A percentile compares a stretch with the other conserved stretches of the same genome.
Conservation (phyloP, 2,113 vertebrate species). For the Redunca redunca region DNA sequence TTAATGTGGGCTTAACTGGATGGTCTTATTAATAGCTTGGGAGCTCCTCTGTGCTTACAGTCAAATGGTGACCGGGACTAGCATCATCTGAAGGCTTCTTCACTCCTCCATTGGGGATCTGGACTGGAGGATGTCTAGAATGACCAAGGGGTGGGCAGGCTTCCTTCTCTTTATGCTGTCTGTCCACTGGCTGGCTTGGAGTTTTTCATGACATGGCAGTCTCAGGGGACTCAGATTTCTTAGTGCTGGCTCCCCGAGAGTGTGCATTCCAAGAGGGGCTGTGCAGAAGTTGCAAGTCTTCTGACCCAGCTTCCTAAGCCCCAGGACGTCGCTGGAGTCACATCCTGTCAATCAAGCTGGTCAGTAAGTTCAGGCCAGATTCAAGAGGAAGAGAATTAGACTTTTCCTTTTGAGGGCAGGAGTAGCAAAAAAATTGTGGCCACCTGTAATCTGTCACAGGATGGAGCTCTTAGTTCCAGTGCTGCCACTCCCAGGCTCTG, state of each 20-base stretch:
- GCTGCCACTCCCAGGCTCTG: neutral
- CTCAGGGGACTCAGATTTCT: neutral
- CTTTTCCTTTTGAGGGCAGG: neutral
- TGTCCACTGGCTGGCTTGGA: neutral
- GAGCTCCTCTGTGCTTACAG: neutral
- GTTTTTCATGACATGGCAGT: neutral
- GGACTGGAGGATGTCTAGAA: neutral
- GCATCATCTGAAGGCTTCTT: neutral
- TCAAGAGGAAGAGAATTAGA: neutral
- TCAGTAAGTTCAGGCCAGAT: neutral
- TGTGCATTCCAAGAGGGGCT: neutral
- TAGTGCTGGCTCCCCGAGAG: neutral
- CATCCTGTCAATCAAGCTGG: neutral
- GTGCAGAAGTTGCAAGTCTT: neutral
- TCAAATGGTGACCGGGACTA: neutral
- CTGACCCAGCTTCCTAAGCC: neutral
- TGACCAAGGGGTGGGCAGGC: no score
- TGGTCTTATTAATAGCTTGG: neutral
- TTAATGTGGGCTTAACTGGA: neutral
- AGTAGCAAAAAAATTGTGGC: neutral
- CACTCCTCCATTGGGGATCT: neutral
- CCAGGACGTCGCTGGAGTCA: neutral
- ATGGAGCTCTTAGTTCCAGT: neutral
- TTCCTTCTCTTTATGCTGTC: neutral
- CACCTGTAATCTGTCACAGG: neutral